Evolutionary conservation across 1,140 invertebrate species (phyloP).

Genomic region (Homalodisca vitripennis): DNA sequence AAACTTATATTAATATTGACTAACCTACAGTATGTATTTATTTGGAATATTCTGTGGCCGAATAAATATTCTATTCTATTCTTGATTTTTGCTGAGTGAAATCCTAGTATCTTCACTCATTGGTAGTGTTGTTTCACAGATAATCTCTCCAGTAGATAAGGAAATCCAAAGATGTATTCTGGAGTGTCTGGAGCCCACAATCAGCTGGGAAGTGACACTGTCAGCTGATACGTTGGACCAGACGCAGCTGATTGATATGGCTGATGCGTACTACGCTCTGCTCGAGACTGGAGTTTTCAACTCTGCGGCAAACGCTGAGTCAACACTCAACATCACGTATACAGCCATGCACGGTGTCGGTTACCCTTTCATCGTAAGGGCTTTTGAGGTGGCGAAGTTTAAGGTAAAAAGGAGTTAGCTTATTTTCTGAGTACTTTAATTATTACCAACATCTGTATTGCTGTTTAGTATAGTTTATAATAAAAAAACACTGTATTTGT

Average conservation of each 20-base stretch:
- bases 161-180: slow-evolving; percentile 80
- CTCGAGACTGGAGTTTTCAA: slow-evolving; percentile 54
- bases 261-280: slow-evolving; percentile 64
- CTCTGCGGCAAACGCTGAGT: slow-evolving; percentile 59
- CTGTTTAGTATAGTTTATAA: too few species aligned
- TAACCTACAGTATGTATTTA: too few species aligned
- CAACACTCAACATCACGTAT: slow-evolving; percentile 75
- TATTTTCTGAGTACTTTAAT: too few species aligned
- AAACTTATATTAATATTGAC: too few species aligned
- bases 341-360: slow-evolving; percentile 99
- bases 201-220: slow-evolving; percentile 59
- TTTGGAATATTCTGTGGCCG: too few species aligned
- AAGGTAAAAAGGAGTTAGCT: slow-evolving; percentile 57
- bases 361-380: slow-evolving; percentile 71
- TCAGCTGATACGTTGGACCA: slow-evolving; percentile 46
- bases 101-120: too few species aligned
- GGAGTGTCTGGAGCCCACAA: slow-evolving; percentile 70
- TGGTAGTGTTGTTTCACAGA: slow-evolving; percentile 55
- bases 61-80: too few species aligned
- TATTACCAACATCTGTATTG: too few species aligned
- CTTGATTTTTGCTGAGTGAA: too few species aligned
- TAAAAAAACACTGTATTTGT: too few species aligned
- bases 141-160: slow-evolving; percentile 89
- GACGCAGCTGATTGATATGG: slow-evolving; percentile 61
- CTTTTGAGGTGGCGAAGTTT: slow-evolving; percentile 75